Percentiles rank a stretch among this genome's conserved stretches.
These are phyloP conservation scores for Littorina saxatilis DNA, from an alignment of 1,140 invertebrate genomes.

Conservation along the genomic window DNA sequence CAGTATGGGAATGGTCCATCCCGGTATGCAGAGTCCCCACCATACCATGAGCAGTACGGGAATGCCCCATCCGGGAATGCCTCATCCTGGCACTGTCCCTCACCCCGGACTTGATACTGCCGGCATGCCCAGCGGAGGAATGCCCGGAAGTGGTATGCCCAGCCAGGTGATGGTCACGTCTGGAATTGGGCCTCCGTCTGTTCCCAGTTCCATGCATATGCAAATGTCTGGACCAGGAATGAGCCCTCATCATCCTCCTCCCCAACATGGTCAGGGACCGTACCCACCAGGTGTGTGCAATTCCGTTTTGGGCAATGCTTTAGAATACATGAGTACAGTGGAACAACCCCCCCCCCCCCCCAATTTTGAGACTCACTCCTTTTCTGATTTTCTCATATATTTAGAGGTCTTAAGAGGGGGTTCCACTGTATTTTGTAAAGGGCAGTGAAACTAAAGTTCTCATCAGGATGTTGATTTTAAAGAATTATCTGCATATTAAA, in stretches of 20 bases:
- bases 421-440: no score
- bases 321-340: no score
- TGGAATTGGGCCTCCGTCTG: slow-evolving; percentile 12
- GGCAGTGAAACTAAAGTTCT: no score
- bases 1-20: slow-evolving; percentile 21
- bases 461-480: no score
- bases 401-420: no score
- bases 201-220: slow-evolving; percentile 29
- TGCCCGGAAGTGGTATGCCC: neutral
- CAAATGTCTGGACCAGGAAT: slow-evolving; percentile 27
- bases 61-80: slow-evolving; percentile 19
- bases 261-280: slow-evolving; percentile 8
- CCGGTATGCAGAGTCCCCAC: neutral
- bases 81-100: slow-evolving; percentile 8
- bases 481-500: no score
- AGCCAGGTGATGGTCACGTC: neutral
- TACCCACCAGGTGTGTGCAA: slow-evolving; percentile 22
- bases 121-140: slow-evolving; percentile 23
- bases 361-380: no score
- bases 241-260: slow-evolving; percentile 11
- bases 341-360: no score
- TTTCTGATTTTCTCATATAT: no score
- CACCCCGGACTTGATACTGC: slow-evolving; percentile 46
- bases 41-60: neutral
- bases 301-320: no score